Evolutionary conservation across 2,797 vertebrate genomes (phyloP), one percentile per base, ranked within the genome.

Genomic region (Apodemus agrarius): DNA sequence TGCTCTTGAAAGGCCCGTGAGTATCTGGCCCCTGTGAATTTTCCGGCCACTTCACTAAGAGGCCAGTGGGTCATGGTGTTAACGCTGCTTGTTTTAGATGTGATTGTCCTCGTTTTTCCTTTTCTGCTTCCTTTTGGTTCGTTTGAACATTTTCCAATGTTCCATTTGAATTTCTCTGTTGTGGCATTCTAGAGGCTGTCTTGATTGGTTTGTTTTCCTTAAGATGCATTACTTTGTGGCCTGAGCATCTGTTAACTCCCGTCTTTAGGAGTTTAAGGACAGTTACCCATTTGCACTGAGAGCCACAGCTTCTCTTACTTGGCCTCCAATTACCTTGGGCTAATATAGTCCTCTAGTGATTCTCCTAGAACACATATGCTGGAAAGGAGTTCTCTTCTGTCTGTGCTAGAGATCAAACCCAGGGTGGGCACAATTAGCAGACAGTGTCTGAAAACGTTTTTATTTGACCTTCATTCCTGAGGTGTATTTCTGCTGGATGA

Each of bases 121-220:
- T 57, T 90, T 19, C 26, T 86, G 13, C 26, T 34, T 65, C n/a
- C 26, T 89, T 40, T 24, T 61, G 52, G 37, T 34, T 86, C 81
- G 76, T 72, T 85, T 85, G 59, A 95, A 40, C 9, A 24, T 74
- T n/a, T 86, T 91, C 88, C 72, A 69, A 29, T 54, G 72, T 94
- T 69, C 24, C 37, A 43, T 72, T 87, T 80, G 83, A 75, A 90
- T 54, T 85, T 79, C 67, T 65, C 69, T 87, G 5, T 82, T 72
- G 74, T 79, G 79, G 81, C 63, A 0, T 67, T 57, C 67, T 34
- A n/a, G 34, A 21, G 31, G 52, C 31, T 85, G 43, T 67, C 63
- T 67, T n/a, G 29, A 22, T 67, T 52, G 10, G 11, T 21, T 67
- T 24, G 34, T 37, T 74, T 40, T 86, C 13, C 49, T n/a, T 13